A percentile compares a stretch with the other conserved stretches of the same genome.
Evolutionary conservation across 2,797 vertebrate genomes (phyloP).

Genomic region (Etheostoma perlongum): DNA sequence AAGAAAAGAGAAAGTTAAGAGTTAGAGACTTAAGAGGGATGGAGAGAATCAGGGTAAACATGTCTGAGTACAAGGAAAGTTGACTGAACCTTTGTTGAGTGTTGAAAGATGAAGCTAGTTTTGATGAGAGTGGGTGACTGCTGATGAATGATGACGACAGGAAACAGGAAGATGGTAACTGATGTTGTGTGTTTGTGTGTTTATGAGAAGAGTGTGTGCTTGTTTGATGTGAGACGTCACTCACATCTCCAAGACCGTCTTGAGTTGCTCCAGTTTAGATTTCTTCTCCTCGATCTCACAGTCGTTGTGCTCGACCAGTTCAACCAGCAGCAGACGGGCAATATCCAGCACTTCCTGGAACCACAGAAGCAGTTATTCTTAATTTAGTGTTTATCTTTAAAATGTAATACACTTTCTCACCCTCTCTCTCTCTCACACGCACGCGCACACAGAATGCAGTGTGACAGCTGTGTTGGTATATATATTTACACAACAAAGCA

Average conservation of each 20-base stretch:
- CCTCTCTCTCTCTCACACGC: no score
- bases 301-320: conserved; percentile 90
- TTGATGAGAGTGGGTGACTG: conserved; percentile 25
- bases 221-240: conserved; percentile 52
- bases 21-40: conserved; percentile 68
- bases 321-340: conserved; percentile 91
- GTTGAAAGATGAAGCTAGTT: conserved; percentile 28
- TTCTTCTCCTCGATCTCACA: conserved; percentile 96
- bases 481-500: conserved; percentile 42
- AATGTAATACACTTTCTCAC: not conserved
- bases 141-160: conserved; percentile 19
- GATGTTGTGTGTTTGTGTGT: conserved; percentile 9
- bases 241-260: conserved; percentile 98
- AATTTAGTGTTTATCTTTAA: conserved; percentile 2
- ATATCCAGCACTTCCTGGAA: conserved; percentile 97
- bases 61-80: conserved; percentile 34
- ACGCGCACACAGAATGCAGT: not conserved
- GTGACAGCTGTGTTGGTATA: not conserved
- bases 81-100: conserved; percentile 20
- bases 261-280: conserved; percentile 96
- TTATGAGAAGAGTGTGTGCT: not conserved
- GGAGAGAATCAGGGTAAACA: conserved; percentile 43
- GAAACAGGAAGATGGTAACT: conserved; percentile 10
- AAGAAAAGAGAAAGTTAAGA: conserved; percentile 63
- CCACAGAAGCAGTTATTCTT: not conserved